Percentiles rank a stretch among this genome's conserved stretches.
phyloP scores from a whole-genome alignment of 1,140 invertebrate genomes.

The Homalodisca vitripennis region DNA sequence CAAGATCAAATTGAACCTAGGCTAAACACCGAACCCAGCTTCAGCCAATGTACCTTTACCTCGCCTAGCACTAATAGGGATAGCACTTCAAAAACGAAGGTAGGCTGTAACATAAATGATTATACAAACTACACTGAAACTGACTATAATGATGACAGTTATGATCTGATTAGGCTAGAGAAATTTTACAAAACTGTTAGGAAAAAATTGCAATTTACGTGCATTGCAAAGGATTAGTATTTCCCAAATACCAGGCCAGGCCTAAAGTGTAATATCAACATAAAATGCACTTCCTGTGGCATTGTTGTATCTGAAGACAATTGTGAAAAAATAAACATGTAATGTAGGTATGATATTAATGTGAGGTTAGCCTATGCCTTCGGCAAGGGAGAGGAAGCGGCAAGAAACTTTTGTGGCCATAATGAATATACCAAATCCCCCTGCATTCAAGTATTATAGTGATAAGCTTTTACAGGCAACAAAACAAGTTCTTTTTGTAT shows the following conservation, averaged over 20 bases:
- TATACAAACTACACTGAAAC: neutral
- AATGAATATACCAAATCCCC: constrained; percentile 27
- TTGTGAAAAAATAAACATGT: neutral
- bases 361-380: constrained; percentile 19
- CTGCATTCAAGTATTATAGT: neutral
- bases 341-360: neutral
- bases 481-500: constrained; percentile 1
- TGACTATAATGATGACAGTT: neutral
- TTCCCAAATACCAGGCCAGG: neutral
- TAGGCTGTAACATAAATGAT: neutral
- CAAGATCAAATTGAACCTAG: neutral
- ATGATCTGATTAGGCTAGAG: neutral
- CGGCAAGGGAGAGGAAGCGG: constrained; percentile 21
- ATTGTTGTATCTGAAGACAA: neutral
- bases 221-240: neutral
- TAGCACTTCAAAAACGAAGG: neutral
- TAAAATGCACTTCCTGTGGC: neutral
- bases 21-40: neutral
- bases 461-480: neutral
- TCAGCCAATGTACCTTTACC: neutral
- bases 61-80: neutral
- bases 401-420: constrained; percentile 18
- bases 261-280: neutral
- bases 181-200: neutral
- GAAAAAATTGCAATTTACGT: neutral